Base-by-base conservation (phyloP, 2,888 invertebrate species). In the Harpalus rubripes region DNA sequence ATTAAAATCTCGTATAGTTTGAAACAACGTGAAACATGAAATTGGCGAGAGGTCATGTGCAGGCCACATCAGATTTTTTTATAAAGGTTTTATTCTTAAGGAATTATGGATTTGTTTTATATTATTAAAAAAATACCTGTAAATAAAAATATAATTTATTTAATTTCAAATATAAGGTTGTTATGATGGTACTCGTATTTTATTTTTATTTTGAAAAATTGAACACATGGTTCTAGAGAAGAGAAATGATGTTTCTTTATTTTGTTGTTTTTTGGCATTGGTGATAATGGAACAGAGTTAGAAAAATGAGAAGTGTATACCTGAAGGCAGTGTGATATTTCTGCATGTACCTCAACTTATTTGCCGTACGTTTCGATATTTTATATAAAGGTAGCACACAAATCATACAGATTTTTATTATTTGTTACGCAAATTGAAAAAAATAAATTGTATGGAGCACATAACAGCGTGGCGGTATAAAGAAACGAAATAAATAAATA, bases 401-500 rank as follows among this genome's bases (percentile, higher is more conserved):
- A 74, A 74, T 78, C 58, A 78, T 58, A 78, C 56, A 56, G 56
- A 32, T 78, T 78, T 78, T 78, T 78, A 78, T 78, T 58, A 78
- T 78, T 58, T 78, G 58, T 56, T 78, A 58, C 58, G 58, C 39
- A 80, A 80, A 61, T 80, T 61, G 80, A 80, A 80, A 80, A 80
- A 80, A 80, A 80, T 78, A 78, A 80, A 61, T 59, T 80, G 15
- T 80, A 80, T 80, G 32, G 63, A 58, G 59, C 39, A 61, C 32
- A 58, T 80, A 61, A 41, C 61, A 16, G 44, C 18, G 39, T 63
- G 80, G 59, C 22, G 61, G 39, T 61, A 80, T 61, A 84, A 78
- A 78, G 59, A 52, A 63, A 78, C 44, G 63, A 76, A 76, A 83
- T 83, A 83, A 83, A 84, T 84, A 83, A 83, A 84, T 84, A 84